Conservation (phyloP, 1,140 invertebrate genomes). For the Drosophila truncata region DNA sequence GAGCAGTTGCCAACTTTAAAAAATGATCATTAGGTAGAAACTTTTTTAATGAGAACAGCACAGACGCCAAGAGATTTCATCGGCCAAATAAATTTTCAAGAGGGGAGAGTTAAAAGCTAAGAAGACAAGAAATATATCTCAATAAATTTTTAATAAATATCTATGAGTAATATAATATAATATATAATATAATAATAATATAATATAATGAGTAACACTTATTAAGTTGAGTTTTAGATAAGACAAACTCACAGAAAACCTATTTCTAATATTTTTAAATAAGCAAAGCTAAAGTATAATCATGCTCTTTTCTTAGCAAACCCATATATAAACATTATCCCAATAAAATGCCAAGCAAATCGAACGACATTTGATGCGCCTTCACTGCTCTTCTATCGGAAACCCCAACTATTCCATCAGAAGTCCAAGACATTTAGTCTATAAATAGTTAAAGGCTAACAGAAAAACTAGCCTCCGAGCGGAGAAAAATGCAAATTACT, state of each 20-base stretch:
- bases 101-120: too few relatives aligned
- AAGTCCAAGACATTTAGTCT: slow-evolving; percentile 61
- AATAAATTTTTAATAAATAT: too few relatives aligned
- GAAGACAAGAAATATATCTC: neutral
- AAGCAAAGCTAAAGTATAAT: neutral
- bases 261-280: neutral
- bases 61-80: neutral
- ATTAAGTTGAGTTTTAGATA: neutral
- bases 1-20: slow-evolving; percentile 25
- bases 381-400: slow-evolving; percentile 21
- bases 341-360: slow-evolving; percentile 47
- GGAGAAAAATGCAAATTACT: slow-evolving; percentile 70
- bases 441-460: slow-evolving; percentile 57
- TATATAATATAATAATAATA: too few relatives aligned
- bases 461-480: slow-evolving; percentile 14
- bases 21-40: slow-evolving; percentile 31
- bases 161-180: too few relatives aligned
- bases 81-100: neutral
- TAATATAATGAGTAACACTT: too few relatives aligned
- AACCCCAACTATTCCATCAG: slow-evolving; percentile 29
- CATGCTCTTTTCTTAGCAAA: neutral
- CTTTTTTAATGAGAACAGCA: slow-evolving; percentile 36
- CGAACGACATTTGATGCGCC: slow-evolving; percentile 55
- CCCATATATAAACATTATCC: slow-evolving; percentile 3
- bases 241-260: neutral